These are phyloP conservation scores for Leuctra nigra DNA, from an alignment of 2,888 invertebrate species.

Conservation along the genomic window DNA sequence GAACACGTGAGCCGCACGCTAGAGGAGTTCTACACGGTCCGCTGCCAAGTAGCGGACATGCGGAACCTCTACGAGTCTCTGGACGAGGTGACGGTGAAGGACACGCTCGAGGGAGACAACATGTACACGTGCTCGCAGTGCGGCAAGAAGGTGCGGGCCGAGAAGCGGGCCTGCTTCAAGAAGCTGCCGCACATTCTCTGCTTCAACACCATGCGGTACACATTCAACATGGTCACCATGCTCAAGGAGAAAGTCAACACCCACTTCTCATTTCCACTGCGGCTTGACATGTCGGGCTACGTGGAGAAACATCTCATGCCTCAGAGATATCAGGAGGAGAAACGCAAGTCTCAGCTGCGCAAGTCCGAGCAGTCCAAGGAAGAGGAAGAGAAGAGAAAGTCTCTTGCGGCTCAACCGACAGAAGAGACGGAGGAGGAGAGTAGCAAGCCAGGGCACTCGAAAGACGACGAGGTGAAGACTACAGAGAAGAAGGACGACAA, in stretches of 20 bases:
- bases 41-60: slow-evolving; percentile 96
- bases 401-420: slow-evolving; percentile 24
- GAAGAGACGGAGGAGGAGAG: slow-evolving; percentile 31
- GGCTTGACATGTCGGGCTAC: slow-evolving; percentile 90
- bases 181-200: slow-evolving; percentile 88
- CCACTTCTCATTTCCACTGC: slow-evolving; percentile 90
- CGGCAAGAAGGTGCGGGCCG: slow-evolving; percentile 89
- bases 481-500: slow-evolving; percentile 42
- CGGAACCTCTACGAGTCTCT: slow-evolving; percentile 89
- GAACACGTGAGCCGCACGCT: slow-evolving; percentile 89
- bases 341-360: slow-evolving; percentile 46
- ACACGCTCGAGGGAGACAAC: slow-evolving; percentile 93
- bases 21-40: slow-evolving; percentile 94
- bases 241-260: slow-evolving; percentile 95
- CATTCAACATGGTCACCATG: slow-evolving; percentile 97
- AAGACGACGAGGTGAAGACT: not conserved
- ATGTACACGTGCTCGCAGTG: slow-evolving; percentile 97
- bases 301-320: slow-evolving; percentile 91
- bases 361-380: slow-evolving; percentile 31
- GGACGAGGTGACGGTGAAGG: slow-evolving; percentile 95
- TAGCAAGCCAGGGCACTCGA: slow-evolving; percentile 12
- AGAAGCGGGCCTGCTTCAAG: slow-evolving; percentile 91
- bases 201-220: slow-evolving; percentile 95
- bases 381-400: slow-evolving; percentile 26
- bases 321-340: slow-evolving; percentile 68